Evolutionary conservation across 2,888 invertebrate genomes (phyloP), one percentile per base, ranked within the genome.

Genomic region (Heliconius ismenius): DNA sequence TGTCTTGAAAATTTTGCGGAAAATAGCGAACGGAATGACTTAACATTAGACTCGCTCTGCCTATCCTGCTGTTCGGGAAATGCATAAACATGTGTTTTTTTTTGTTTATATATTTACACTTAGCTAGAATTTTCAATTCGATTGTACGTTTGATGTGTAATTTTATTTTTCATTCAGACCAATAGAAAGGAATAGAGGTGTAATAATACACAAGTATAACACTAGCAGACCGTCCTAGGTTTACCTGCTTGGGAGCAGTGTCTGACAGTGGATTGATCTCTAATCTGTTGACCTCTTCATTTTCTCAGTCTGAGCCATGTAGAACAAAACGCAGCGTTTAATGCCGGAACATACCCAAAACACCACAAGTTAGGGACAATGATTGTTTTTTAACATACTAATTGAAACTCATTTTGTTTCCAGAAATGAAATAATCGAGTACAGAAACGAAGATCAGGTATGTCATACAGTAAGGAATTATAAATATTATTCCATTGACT

Each of bases 361-460:
- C 11, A 24, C 9, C n/a, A 26, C 6, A 62, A 15, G 26, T 26
- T 62, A 36, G 36, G 4, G 4, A 32, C 36, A 65, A 21, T 3
- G 2, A 36, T 4, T 65, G 3, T 11, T 32, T 36, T 24, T 18
- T 21, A 24, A 24, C 4, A n/a, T 36, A 28, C 77, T 79, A 67
- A 43, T 74, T 32, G 65, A 13, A 76, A 70, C 65, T 77, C 78
- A 58, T 78, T 21, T 79, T 80, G 67, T 80, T 93, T 92, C 76
- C 91, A 94, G 94, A 86, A 93, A 89, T 81, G 91, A 92, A 81
- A 91, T 93, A 81, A 87, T 93, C 70, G 93, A 93, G 83, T 94
- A 90, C 82, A 86, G 88, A 24, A 89, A 90, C 54, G 92, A 90
- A 78, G 90, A 91, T 80, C 89, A 93, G 89, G 93, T 94, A 83